Evolutionary conservation across 1,140 invertebrate genomes (phyloP).

Genomic region (Stegodyphus dumicola): DNA sequence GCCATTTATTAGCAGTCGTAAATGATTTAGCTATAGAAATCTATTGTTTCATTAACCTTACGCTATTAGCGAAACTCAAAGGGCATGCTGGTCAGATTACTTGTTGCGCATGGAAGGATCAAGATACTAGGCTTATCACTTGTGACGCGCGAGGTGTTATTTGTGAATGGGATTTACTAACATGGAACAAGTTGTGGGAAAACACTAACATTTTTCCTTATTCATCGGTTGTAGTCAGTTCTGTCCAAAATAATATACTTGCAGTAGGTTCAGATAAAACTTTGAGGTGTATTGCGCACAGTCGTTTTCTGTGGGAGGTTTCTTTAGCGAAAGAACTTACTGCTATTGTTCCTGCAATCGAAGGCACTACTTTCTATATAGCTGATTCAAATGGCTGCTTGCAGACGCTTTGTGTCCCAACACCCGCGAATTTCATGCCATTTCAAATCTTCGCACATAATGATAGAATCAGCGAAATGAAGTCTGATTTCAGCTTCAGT

Average conservation of each 20-base stretch:
- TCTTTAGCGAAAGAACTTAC: not conserved
- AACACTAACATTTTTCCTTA: constrained; percentile 6
- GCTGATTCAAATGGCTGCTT: no score
- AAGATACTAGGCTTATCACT: constrained; percentile 17
- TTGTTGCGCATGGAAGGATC: constrained; percentile 12
- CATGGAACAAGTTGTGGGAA: constrained; percentile 29
- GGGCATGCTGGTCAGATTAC: constrained; percentile 24
- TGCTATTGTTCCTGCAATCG: not conserved
- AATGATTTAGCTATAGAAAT: not conserved
- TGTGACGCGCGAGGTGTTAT: constrained; percentile 22
- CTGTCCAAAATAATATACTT: not conserved
- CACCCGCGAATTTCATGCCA: no score
- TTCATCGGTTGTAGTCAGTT: not conserved
- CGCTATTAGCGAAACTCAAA: constrained; percentile 9
- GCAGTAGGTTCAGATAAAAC: not conserved
- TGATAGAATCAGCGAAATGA: constrained; percentile 14
- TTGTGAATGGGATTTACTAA: constrained; percentile 33
- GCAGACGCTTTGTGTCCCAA: not conserved
- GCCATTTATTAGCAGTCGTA: constrained; percentile 5
- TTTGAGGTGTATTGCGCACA: not conserved
- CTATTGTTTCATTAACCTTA: constrained; percentile 18
- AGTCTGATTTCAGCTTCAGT: not conserved
- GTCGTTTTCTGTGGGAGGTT: constrained; percentile 8
- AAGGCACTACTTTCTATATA: not conserved
- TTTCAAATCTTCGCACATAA: not conserved